Evolutionary conservation across 2,888 invertebrate species (phyloP).

Genomic region (Quadroppia sp.): DNA sequence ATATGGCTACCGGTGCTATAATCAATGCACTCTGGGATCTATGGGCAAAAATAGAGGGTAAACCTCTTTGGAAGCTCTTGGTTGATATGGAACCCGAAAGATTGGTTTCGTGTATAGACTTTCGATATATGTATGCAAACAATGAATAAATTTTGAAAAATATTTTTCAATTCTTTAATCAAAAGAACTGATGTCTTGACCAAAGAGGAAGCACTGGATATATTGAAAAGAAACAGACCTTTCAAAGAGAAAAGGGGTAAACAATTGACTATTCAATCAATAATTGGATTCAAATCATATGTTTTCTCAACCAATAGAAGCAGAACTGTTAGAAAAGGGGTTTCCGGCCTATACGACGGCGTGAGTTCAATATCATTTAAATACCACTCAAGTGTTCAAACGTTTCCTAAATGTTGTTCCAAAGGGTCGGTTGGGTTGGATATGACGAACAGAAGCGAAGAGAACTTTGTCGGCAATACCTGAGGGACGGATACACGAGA

Average conservation of each 20-base stretch:
- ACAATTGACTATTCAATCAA: background rate
- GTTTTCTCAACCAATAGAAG: slow-evolving; percentile 11
- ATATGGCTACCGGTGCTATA: slow-evolving; percentile 79
- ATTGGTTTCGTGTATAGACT: slow-evolving; percentile 79
- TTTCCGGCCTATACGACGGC: slow-evolving; percentile 81
- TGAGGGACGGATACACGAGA: slow-evolving; percentile 48
- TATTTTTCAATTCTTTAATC: slow-evolving; percentile 43
- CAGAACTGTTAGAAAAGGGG: slow-evolving; percentile 62
- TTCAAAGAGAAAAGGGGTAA: slow-evolving; percentile 59
- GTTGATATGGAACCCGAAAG: slow-evolving; percentile 77
- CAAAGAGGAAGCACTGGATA: slow-evolving; percentile 70
- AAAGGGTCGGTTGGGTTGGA: slow-evolving; percentile 71
- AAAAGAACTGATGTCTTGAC: slow-evolving; percentile 78
- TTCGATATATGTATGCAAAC: slow-evolving; percentile 63
- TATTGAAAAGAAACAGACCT: slow-evolving; percentile 61
- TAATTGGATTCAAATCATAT: background rate
- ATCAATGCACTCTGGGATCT: slow-evolving; percentile 89
- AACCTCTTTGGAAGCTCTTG: slow-evolving; percentile 81
- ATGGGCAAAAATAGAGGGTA: slow-evolving; percentile 76
- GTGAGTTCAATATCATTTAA: background rate
- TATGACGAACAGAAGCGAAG: slow-evolving; percentile 72
- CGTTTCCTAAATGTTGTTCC: too few relatives aligned
- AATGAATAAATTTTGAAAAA: background rate
- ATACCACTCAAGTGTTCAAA: slow-evolving; percentile 2
- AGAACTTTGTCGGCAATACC: slow-evolving; percentile 51